Evolutionary conservation across 2,888 invertebrate species (phyloP), one percentile per base, ranked within the genome.

Genomic region (Colletes collaris): DNA sequence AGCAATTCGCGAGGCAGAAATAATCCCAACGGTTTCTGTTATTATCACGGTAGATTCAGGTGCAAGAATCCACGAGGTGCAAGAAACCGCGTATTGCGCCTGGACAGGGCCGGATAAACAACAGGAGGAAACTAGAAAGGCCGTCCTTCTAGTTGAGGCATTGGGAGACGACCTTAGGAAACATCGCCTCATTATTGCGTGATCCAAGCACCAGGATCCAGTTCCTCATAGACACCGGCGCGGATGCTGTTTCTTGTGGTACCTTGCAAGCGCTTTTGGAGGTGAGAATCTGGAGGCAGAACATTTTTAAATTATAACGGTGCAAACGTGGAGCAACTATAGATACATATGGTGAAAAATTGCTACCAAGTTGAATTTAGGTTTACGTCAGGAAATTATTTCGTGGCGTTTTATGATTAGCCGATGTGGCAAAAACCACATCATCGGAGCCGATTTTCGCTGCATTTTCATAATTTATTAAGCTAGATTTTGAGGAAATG

Each of bases 361-460:
- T 53, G 7, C 2, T 59, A 13, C 11, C 68, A n/a, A n/a, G 0
- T 2, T 69, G 1, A 44, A 40, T 46, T 53, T 70, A 6, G 62
- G 69, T 0, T 16, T 62, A 0, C 62, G 62, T 7, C 62, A n/a
- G n/a, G 62, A 8, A 11, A 27, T 5, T 62, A 55, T 11, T 50
- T n/a, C 50, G 11, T 68, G 67, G 59, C 37, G 52, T 0, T 72
- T 72, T 3, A 27, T 50, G n/a, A 0, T 10, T 72, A 1, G 72
- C 65, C 0, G 35, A 65, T 1, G 52, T 59, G 0, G 0, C 59
- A 2, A 64, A 40, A 4, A 46, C 65, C 5, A 72, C n/a, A n/a
- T 65, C 0, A 56, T 72, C 19, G 72, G 72, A 2, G 58, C 72
- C 3, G 65, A 72, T 40, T 72, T 72, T 10, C 16, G n/a, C n/a